phyloP scores from a whole-genome alignment of 2,113 vertebrate species.

The Polypterus bichir region DNA sequence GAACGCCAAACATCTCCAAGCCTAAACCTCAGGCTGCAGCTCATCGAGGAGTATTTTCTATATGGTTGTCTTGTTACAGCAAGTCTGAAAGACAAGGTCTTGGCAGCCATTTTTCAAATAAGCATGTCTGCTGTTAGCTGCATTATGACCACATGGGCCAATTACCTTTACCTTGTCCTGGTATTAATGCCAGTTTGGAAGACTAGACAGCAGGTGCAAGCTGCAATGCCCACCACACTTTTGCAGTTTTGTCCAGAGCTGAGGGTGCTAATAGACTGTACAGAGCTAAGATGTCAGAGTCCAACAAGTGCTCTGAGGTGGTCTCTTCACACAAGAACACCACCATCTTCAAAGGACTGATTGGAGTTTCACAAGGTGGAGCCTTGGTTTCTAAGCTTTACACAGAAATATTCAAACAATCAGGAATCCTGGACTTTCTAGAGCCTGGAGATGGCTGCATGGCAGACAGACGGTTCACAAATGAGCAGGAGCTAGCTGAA shows the following conservation, averaged over 20 bases:
- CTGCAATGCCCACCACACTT: conserved; percentile 12
- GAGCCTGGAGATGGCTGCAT: too few species aligned
- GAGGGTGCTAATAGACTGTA: too few species aligned
- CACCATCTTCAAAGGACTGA: too few species aligned
- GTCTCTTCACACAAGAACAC: too few species aligned
- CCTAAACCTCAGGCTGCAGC: conserved; percentile 1
- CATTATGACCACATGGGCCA: conserved; percentile 11
- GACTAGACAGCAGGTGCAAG: conserved; percentile 6
- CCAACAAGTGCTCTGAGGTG: too few species aligned
- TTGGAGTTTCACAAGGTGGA: too few species aligned
- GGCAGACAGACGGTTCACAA: too few species aligned
- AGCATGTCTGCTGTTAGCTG: conserved; percentile 3
- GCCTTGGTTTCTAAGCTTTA: too few species aligned
- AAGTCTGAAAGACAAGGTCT: conserved; percentile 1
- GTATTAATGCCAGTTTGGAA: conserved; percentile 11
- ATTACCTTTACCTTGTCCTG: conserved; percentile 7
- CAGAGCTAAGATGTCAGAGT: too few species aligned
- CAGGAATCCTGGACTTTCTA: too few species aligned
- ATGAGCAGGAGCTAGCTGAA: too few species aligned
- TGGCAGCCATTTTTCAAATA: conserved; percentile 8
- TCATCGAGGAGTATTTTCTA: conserved; percentile 1
- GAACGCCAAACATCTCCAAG: background rate
- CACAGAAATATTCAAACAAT: too few species aligned
- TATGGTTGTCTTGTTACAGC: conserved; percentile 6
- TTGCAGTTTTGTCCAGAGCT: conserved; percentile 4